phyloP scores from a whole-genome alignment of 2,888 invertebrate species.

The Latheticus oryzae region DNA sequence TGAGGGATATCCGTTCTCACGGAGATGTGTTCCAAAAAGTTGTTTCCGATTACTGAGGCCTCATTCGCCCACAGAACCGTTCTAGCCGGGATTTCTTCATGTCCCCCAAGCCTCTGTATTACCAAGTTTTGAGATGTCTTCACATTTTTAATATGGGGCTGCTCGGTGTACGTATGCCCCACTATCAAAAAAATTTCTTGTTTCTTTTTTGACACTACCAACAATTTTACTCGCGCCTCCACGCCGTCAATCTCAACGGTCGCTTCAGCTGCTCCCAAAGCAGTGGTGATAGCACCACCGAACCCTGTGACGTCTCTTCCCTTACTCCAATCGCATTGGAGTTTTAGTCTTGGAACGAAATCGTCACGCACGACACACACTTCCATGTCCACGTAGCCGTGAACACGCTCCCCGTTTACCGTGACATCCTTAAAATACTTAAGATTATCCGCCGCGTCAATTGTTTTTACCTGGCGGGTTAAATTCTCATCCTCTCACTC shows the following conservation, averaged over 20 bases:
- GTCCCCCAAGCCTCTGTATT: not conserved
- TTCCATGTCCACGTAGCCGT: conserved; percentile 16
- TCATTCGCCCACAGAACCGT: conserved; percentile 5
- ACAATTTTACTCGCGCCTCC: conserved; percentile 2
- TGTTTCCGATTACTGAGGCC: conserved; percentile 14
- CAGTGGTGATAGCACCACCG: conserved; percentile 11
- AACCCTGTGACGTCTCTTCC: conserved; percentile 8
- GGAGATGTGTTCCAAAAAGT: conserved; percentile 17
- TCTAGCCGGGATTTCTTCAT: not conserved
- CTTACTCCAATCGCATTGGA: conserved; percentile 6
- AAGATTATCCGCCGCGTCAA: not conserved
- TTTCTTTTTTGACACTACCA: conserved; percentile 12
- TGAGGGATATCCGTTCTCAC: not conserved
- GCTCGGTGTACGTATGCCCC: conserved; percentile 25
- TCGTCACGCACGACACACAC: conserved; percentile 15
- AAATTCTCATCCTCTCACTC: not conserved
- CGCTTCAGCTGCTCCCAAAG: conserved; percentile 9
- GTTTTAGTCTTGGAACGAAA: not conserved
- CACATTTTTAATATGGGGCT: conserved; percentile 9
- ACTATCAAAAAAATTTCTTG: conserved; percentile 22
- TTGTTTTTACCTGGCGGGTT: not conserved
- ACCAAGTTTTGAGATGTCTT: conserved; percentile 13
- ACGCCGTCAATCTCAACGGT: conserved; percentile 22
- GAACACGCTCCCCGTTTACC: conserved; percentile 1
- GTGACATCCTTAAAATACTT: conserved; percentile 11